Base-by-base conservation (phyloP, 1,140 invertebrate genomes). In the Dolichoris vasculosae region DNA sequence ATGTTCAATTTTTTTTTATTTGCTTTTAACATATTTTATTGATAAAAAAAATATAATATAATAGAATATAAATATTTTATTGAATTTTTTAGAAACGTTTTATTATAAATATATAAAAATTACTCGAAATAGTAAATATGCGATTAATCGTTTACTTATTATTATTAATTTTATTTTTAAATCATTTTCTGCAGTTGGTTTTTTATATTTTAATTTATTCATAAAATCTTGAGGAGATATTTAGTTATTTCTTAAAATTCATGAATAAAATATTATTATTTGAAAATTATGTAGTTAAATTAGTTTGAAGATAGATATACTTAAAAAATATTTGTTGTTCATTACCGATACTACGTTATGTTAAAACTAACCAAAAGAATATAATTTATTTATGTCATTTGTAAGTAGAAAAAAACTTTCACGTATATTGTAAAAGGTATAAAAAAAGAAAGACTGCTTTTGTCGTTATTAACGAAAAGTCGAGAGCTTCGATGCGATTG, bases 401-500 rank as follows among this genome's bases (percentile, higher is more conserved):
- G 43, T 3, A 9, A 26, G 32, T 13, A 64, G 38, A 79, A 40
- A 13, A 64, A 8, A 40, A 79, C 8, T 71, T 43, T n/a, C 38
- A 0, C 6, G 38, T 38, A 23, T 35, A 67, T 32, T 76, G 9
- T 48, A 51, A 55, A 79, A 30, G 35, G 9, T 40, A 79, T 40
- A 83, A 59, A 59, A 38, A 80, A 85, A 55, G 43, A 82, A 86
- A 86, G 84, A 86, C 84, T 86, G 84, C 75, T 86, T 86, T 78
- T 71, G 17, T 86, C 73, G 73, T 82, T 86, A 75, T 86, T 55
- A 77, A 77, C 80, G 73, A 86, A 82, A 73, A 90, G 86, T 88
- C 89, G 87, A 90, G 88, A 90, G 90, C 88, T 86, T 91, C 89
- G 89, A 91, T 87, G 89, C 88, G 88, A 90, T 89, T 83, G 78